phyloP scores from a whole-genome alignment of 2,888 invertebrate species.

The Maniola hyperantus region DNA sequence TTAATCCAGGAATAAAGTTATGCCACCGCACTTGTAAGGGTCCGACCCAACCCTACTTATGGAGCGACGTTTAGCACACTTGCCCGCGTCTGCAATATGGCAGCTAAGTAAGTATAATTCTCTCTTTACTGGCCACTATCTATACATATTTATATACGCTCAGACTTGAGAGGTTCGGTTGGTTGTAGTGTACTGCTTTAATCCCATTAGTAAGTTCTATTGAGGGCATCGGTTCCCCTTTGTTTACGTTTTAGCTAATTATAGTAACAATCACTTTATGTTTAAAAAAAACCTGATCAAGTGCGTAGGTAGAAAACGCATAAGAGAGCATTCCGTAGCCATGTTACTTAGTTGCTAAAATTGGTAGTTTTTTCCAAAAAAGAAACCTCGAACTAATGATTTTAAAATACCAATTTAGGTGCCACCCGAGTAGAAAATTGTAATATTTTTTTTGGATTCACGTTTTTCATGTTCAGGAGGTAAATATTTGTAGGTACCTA shows the following conservation, averaged over 20 bases:
- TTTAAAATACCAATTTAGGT: too few relatives aligned
- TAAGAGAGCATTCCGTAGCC: too few relatives aligned
- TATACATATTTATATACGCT: conserved; percentile 30
- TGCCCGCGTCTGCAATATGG: conserved; percentile 53
- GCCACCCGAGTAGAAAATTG: too few relatives aligned
- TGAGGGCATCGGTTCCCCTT: conserved; percentile 3
- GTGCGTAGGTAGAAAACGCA: too few relatives aligned
- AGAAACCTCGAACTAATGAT: too few relatives aligned
- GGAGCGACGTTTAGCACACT: conserved; percentile 58
- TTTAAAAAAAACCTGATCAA: background rate
- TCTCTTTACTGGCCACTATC: conserved; percentile 39
- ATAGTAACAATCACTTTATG: conserved; percentile 1
- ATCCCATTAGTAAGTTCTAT: conserved; percentile 13
- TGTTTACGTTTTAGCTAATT: conserved; percentile 8
- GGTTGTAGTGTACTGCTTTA: conserved; percentile 5
- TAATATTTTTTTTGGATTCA: too few relatives aligned
- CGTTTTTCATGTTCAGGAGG: too few relatives aligned
- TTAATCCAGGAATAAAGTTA: conserved; percentile 78
- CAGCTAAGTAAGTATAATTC: conserved; percentile 53
- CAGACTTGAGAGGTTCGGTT: conserved; percentile 10
- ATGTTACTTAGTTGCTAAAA: too few relatives aligned
- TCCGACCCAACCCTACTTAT: conserved; percentile 58
- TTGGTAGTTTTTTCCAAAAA: too few relatives aligned
- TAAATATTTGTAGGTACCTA: too few relatives aligned
- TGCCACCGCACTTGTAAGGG: conserved; percentile 70